These are phyloP conservation scores for Ferrisia virgata DNA, from an alignment of 2,888 invertebrate genomes.

Conservation along the genomic window DNA sequence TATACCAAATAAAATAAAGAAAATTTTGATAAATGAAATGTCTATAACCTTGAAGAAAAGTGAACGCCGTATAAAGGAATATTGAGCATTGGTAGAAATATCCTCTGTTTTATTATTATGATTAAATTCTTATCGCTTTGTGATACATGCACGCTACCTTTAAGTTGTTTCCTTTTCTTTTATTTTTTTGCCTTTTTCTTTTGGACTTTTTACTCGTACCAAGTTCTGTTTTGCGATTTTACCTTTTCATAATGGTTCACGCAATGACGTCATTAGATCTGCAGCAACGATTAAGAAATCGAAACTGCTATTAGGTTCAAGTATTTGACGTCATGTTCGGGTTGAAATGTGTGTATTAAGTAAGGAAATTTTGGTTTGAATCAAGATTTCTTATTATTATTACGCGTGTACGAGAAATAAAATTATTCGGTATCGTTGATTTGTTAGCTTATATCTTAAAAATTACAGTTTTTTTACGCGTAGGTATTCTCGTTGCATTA, in stretches of 20 bases:
- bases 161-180: not conserved
- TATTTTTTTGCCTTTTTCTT: no score
- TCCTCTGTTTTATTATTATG: conserved; percentile 8
- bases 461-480: not conserved
- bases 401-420: not conserved
- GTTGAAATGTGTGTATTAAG: not conserved
- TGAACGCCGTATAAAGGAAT: not conserved
- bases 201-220: not conserved
- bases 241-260: not conserved
- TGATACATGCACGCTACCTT: not conserved
- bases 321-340: not conserved
- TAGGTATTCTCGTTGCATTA: not conserved
- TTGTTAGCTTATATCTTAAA: not conserved
- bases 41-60: not conserved
- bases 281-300: not conserved
- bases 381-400: not conserved
- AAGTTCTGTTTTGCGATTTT: not conserved
- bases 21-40: not conserved
- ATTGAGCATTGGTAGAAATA: not conserved
- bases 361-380: not conserved
- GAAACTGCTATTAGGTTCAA: not conserved
- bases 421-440: not conserved
- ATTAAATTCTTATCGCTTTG: conserved; percentile 5
- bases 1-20: not conserved
- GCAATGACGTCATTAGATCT: conserved; percentile 5